Conservation (phyloP, 30 jellyfish, hydroid and myxozoan genomes). For the Catostylus mosaicus region DNA sequence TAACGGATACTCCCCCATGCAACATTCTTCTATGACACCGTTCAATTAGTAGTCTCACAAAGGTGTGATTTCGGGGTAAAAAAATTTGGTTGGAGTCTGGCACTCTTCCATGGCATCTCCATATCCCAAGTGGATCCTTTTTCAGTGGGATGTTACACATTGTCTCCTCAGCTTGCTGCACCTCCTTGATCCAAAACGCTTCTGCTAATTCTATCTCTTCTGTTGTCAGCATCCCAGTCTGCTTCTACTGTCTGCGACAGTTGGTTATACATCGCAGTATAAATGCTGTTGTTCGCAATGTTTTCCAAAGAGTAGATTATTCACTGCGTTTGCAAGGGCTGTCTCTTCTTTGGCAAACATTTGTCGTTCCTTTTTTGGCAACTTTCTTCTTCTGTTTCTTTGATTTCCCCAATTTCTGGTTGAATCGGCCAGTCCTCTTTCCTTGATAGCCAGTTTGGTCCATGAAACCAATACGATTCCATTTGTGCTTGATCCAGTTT, state of each 20-base stretch:
- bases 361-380: slow-evolving; percentile 31
- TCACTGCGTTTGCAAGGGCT: neutral
- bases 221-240: slow-evolving; percentile 39
- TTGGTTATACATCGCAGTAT: slow-evolving; percentile 26
- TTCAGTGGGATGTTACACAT: slow-evolving; percentile 7
- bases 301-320: slow-evolving; percentile 25
- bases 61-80: slow-evolving; percentile 46
- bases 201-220: slow-evolving; percentile 53
- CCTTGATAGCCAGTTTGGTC: too few relatives aligned
- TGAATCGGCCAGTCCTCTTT: slow-evolving; percentile 40
- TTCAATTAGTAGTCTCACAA: slow-evolving; percentile 30
- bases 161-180: slow-evolving; percentile 29
- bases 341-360: neutral
- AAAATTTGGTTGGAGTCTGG: slow-evolving; percentile 40
- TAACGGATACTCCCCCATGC: slow-evolving; percentile 68
- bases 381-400: slow-evolving; percentile 31
- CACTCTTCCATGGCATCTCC: slow-evolving; percentile 54
- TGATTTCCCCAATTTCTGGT: slow-evolving; percentile 24
- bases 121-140: slow-evolving; percentile 16
- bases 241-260: slow-evolving; percentile 42
- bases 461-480: slow-evolving; percentile 45
- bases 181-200: slow-evolving; percentile 30
- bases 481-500: slow-evolving; percentile 23
- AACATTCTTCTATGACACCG: slow-evolving; percentile 31
- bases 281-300: slow-evolving; percentile 41